These are phyloP conservation scores for Nomada ruficornis DNA, from an alignment of 2,888 invertebrate species.

Conservation along the genomic window DNA sequence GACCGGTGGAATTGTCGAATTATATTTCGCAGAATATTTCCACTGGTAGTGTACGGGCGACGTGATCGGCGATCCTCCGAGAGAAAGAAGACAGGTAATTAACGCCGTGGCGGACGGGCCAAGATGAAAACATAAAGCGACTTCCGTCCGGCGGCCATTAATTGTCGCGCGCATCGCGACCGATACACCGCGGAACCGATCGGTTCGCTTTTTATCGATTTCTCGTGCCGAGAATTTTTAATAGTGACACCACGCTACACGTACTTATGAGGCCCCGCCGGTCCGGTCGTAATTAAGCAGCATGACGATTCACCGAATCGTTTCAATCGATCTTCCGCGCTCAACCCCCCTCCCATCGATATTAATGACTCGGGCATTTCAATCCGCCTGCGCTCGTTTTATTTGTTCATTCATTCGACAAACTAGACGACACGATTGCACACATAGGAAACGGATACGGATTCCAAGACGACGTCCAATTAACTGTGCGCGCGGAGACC, in stretches of 20 bases:
- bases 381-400: no score
- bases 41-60: neutral
- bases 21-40: no score
- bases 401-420: no score
- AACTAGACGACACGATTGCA: no score
- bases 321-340: neutral
- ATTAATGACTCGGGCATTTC: no score
- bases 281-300: constrained; percentile 42
- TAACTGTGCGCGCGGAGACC: no score
- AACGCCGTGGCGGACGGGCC: constrained; percentile 52
- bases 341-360: no score
- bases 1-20: no score
- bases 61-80: constrained; percentile 8
- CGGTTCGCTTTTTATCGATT: constrained; percentile 57
- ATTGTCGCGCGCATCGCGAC: constrained; percentile 56
- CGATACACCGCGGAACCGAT: constrained; percentile 51
- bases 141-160: constrained; percentile 58
- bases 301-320: neutral
- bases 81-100: constrained; percentile 52
- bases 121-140: constrained; percentile 62
- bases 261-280: constrained; percentile 43
- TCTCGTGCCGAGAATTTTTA: constrained; percentile 62
- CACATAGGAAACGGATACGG: no score
- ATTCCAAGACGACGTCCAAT: no score
- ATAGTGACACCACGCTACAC: constrained; percentile 49